Evolutionary conservation across 2,113 vertebrate species (phyloP).

Genomic region (Pampusana beccarii): DNA sequence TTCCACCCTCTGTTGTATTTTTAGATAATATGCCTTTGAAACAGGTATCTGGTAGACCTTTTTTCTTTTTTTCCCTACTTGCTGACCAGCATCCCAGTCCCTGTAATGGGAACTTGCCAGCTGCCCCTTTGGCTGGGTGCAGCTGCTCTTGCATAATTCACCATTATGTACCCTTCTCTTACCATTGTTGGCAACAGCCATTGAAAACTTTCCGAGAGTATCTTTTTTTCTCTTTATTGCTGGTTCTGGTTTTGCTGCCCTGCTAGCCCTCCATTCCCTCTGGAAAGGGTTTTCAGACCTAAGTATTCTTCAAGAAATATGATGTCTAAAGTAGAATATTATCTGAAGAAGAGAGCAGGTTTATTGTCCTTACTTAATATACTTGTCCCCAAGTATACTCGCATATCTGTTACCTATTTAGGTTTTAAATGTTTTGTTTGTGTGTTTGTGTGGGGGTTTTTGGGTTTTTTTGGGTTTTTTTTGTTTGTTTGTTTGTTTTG

Average conservation of each 20-base stretch:
- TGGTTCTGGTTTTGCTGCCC: background rate
- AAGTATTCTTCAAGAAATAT: background rate
- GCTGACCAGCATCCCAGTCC: background rate
- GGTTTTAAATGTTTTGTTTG: background rate
- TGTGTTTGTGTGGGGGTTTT: too few relatives aligned
- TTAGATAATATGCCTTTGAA: background rate
- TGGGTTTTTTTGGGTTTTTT: too few relatives aligned
- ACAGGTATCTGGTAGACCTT: background rate
- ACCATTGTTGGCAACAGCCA: background rate
- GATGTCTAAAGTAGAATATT: background rate
- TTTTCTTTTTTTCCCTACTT: background rate
- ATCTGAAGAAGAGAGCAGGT: background rate
- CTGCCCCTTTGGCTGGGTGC: background rate
- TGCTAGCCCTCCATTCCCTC: background rate
- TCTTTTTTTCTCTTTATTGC: background rate
- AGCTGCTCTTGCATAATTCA: background rate
- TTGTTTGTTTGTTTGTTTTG: too few relatives aligned
- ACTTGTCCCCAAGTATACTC: background rate
- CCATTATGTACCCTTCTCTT: background rate
- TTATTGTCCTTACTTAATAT: background rate
- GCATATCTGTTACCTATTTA: background rate
- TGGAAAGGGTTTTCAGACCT: background rate
- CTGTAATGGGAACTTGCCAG: background rate
- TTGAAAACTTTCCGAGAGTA: fast-evolving
- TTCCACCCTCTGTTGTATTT: background rate